These are phyloP conservation scores for Centropyge bicolor DNA, from an alignment of 2,797 vertebrate species.

Conservation along the genomic window DNA sequence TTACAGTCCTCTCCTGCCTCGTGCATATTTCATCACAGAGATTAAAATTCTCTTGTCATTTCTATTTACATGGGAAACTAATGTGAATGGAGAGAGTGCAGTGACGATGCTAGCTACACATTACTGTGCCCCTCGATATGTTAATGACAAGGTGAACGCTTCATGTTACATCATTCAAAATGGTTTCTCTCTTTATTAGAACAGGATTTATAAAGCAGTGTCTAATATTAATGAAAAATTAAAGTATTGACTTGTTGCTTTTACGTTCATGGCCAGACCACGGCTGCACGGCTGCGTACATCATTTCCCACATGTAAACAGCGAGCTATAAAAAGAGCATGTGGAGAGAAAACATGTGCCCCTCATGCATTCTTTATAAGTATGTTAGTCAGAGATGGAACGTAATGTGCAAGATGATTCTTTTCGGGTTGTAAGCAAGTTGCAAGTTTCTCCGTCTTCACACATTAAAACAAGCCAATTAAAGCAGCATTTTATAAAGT, in stretches of 20 bases:
- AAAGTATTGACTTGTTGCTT: neutral
- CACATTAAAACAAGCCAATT: neutral
- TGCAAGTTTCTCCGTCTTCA: neutral
- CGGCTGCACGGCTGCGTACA: neutral
- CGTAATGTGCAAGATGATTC: neutral
- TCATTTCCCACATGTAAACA: neutral
- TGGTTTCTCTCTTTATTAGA: neutral
- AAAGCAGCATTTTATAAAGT: neutral
- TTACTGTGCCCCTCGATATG: neutral
- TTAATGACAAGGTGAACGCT: neutral
- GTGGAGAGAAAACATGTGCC: neutral
- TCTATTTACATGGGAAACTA: constrained; percentile 46
- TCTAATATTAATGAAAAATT: neutral
- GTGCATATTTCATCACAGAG: constrained; percentile 55
- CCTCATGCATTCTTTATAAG: neutral
- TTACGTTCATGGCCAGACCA: too few relatives aligned
- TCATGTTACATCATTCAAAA: constrained; percentile 23
- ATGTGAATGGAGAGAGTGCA: constrained; percentile 15
- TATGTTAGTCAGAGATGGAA: neutral
- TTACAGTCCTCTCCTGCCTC: constrained; percentile 51
- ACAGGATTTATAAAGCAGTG: neutral
- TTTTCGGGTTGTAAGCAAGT: neutral
- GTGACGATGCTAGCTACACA: neutral
- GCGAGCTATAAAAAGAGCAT: neutral
- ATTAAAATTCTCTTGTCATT: constrained; percentile 45